Evolutionary conservation across 2,797 vertebrate species (phyloP).

Genomic region (Brotula barbata): DNA sequence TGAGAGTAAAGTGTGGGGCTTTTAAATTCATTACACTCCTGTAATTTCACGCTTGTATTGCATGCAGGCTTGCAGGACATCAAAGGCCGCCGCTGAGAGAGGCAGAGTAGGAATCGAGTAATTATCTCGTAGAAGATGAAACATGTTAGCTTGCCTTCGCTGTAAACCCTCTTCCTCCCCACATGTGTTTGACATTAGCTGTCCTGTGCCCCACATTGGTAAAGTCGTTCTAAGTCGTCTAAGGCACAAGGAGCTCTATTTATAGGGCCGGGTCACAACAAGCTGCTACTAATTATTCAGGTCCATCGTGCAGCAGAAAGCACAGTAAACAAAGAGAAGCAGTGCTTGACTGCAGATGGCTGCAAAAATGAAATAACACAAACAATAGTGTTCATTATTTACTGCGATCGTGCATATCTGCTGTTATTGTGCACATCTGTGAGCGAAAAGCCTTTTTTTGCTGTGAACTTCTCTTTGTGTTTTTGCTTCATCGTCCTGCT

Average conservation of each 20-base stretch:
- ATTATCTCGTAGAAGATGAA: constrained; percentile 69
- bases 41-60: constrained; percentile 55
- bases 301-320: constrained; percentile 39
- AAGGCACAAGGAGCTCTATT: constrained; percentile 65
- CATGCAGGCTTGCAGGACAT: constrained; percentile 35
- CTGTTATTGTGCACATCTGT: neutral
- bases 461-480: too few relatives aligned
- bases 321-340: constrained; percentile 16
- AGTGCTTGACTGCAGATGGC: neutral
- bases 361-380: neutral
- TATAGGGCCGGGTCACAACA: constrained; percentile 65
- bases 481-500: neutral
- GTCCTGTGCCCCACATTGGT: constrained; percentile 60
- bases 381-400: too few relatives aligned
- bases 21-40: constrained; percentile 57
- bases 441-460: too few relatives aligned
- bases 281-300: constrained; percentile 63
- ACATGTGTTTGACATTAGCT: constrained; percentile 75
- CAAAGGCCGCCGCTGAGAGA: constrained; percentile 51
- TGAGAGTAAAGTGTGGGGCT: constrained; percentile 22
- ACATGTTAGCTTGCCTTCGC: constrained; percentile 46
- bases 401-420: neutral
- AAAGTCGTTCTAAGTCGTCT: constrained; percentile 57
- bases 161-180: constrained; percentile 53
- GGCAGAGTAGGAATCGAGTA: constrained; percentile 53